phyloP scores from a whole-genome alignment of 2,113 vertebrate genomes.

The Podarcis cretensis region DNA sequence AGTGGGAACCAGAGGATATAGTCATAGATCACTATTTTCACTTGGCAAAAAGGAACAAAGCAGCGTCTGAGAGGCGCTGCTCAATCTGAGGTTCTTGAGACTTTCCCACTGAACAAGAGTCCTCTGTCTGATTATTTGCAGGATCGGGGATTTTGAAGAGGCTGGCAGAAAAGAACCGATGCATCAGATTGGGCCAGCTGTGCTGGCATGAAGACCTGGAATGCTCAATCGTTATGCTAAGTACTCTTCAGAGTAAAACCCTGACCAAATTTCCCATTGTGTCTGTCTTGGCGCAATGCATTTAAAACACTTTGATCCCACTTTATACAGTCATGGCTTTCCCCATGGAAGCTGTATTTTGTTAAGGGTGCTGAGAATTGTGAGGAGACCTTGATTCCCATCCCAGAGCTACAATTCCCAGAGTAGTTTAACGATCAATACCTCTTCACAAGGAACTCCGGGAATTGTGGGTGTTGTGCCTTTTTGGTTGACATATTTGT shows the following conservation, averaged over 20 bases:
- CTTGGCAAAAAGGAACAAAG: slow-evolving; percentile 1
- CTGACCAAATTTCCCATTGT: background rate
- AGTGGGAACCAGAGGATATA: background rate
- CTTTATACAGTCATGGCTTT: too few relatives aligned
- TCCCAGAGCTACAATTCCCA: too few relatives aligned
- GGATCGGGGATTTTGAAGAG: background rate
- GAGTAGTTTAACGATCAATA: too few relatives aligned
- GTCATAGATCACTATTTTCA: slow-evolving; percentile 8
- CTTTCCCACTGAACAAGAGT: background rate
- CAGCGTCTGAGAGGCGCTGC: background rate
- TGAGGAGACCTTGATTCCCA: too few relatives aligned
- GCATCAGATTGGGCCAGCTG: background rate
- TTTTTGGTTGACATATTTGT: too few relatives aligned
- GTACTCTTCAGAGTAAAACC: background rate
- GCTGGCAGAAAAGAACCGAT: background rate
- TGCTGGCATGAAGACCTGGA: background rate
- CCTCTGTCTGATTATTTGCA: background rate
- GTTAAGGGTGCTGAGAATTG: too few relatives aligned
- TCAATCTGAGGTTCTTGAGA: background rate
- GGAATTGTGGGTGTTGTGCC: too few relatives aligned
- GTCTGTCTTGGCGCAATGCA: background rate
- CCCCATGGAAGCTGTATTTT: background rate
- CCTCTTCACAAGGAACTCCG: too few relatives aligned
- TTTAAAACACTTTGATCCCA: background rate
- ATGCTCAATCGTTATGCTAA: background rate